Conservation (phyloP, 2,888 invertebrate species). For the Cactoblastis cactorum region DNA sequence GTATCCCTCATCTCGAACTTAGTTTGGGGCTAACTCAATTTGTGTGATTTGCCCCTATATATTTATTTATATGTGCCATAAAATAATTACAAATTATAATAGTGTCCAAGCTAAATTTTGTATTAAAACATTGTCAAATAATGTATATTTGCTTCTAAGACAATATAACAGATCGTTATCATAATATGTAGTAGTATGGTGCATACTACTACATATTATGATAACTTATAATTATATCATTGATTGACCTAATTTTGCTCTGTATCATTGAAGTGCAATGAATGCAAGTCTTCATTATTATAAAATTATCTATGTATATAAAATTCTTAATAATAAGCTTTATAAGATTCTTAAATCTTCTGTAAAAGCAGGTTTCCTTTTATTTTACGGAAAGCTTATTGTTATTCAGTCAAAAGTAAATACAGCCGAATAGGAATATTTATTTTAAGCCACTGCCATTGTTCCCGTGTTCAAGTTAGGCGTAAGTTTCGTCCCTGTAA, state of each 20-base stretch:
- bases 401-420: slow-evolving; percentile 39
- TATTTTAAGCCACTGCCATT: slow-evolving; percentile 49
- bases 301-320: background rate
- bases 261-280: background rate
- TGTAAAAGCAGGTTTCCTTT: too few species aligned
- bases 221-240: background rate
- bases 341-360: background rate
- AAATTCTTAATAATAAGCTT: background rate
- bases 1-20: too few species aligned
- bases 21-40: too few species aligned
- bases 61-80: too few species aligned
- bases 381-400: too few species aligned
- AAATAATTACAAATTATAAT: too few species aligned
- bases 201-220: background rate
- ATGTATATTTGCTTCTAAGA: too few species aligned
- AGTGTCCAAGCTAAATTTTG: too few species aligned
- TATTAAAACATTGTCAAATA: too few species aligned
- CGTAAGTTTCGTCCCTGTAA: slow-evolving; percentile 41
- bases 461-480: slow-evolving; percentile 41
- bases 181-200: background rate
- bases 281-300: too few species aligned
- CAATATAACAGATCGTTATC: background rate
- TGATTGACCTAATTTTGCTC: background rate
- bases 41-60: too few species aligned
- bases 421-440: slow-evolving; percentile 42